A percentile compares a stretch with the other conserved stretches of the same genome.
phyloP scores from a whole-genome alignment of 2,113 vertebrate species.

The Ceyx margarethae region DNA sequence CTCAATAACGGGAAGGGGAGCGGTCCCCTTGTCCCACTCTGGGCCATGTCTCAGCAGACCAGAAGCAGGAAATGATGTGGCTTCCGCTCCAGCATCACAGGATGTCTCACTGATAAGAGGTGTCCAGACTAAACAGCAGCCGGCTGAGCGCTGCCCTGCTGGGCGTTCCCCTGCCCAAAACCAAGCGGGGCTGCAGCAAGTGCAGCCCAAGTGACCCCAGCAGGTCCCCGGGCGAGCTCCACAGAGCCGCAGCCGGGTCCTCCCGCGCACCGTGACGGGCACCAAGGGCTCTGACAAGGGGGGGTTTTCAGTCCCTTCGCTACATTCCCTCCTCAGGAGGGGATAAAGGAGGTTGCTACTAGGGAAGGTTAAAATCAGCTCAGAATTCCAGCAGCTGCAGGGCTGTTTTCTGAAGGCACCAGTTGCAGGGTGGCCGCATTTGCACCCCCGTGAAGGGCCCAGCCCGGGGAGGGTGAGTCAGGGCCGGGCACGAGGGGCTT shows the following conservation, averaged over 20 bases:
- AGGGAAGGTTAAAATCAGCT: background rate
- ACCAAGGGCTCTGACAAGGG: rapidly evolving
- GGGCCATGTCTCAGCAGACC: slow-evolving; percentile 39
- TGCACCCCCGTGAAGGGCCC: no score
- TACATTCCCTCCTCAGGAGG: background rate
- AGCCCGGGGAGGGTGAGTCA: no score
- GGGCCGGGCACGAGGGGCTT: no score
- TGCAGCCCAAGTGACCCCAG: background rate
- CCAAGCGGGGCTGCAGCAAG: background rate
- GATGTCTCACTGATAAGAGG: slow-evolving; percentile 72
- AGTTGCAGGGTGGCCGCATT: no score
- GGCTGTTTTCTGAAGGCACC: background rate
- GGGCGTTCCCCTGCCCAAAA: slow-evolving; percentile 24
- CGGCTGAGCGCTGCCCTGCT: slow-evolving; percentile 22
- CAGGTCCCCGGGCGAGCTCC: background rate
- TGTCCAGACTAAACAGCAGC: slow-evolving; percentile 83
- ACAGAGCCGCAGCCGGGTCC: background rate
- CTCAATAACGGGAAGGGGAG: slow-evolving; percentile 69
- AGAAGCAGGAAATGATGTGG: slow-evolving; percentile 80
- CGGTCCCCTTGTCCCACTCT: slow-evolving; percentile 19
- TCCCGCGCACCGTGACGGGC: rapidly evolving
- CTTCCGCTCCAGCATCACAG: slow-evolving; percentile 76
- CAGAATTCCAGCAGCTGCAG: no score
- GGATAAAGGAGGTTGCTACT: background rate
- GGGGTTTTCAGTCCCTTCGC: background rate